A percentile compares a stretch with the other conserved stretches of the same genome.
These are phyloP conservation scores for Pseudopipra pipra DNA, from an alignment of 2,113 vertebrate species.

Conservation along the genomic window DNA sequence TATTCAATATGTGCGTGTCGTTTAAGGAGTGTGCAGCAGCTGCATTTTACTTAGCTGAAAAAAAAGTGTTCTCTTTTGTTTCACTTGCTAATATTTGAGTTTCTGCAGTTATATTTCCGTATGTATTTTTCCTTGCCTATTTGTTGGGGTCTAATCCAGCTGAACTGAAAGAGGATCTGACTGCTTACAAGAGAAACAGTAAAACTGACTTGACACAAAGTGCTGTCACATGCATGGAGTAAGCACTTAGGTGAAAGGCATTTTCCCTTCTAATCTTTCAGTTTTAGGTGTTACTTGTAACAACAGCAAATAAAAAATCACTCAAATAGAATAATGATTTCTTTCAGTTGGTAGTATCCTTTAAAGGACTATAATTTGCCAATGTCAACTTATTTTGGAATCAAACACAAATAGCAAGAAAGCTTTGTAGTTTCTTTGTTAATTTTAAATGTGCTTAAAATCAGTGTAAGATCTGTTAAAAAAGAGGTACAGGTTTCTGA, in stretches of 20 bases:
- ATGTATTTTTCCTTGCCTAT: not conserved
- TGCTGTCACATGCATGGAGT: not conserved
- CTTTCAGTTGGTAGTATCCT: not conserved
- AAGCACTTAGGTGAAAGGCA: not conserved
- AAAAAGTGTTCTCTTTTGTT: not conserved
- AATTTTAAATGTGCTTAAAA: not conserved
- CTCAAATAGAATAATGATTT: not conserved
- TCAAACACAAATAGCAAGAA: not conserved
- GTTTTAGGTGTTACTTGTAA: not conserved
- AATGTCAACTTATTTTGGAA: not conserved
- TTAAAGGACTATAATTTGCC: not conserved
- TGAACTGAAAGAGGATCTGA: not conserved
- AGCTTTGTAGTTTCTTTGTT: not conserved
- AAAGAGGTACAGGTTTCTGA: not conserved
- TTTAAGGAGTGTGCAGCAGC: not conserved
- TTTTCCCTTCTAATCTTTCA: conserved; percentile 1
- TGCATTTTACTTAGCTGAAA: conserved; percentile 26
- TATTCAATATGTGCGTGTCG: not conserved
- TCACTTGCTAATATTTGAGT: conserved; percentile 13
- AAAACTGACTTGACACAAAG: conserved; percentile 6
- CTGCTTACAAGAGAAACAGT: not conserved
- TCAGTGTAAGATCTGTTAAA: not conserved
- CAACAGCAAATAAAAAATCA: not conserved
- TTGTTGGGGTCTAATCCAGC: not conserved
- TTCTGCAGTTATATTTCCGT: conserved; percentile 1